Percentiles rank a stretch among this genome's conserved stretches.
Conservation (phyloP, 2,797 vertebrate genomes). For the Myotis myotis region DNA sequence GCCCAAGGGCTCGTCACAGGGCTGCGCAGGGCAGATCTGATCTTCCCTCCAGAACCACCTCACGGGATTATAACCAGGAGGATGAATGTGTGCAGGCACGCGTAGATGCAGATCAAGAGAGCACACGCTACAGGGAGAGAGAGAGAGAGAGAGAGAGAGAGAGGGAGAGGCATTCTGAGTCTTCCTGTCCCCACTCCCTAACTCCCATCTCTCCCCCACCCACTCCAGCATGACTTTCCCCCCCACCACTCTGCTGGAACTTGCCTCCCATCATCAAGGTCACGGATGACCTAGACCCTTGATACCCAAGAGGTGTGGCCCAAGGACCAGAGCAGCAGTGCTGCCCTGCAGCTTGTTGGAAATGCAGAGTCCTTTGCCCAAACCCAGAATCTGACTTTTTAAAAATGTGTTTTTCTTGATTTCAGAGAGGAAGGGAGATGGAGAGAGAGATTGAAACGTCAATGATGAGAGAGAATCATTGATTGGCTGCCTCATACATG, state of each 20-base stretch:
- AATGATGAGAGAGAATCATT: too few relatives aligned
- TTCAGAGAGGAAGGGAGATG: too few relatives aligned
- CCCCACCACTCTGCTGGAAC: neutral
- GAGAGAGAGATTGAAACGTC: too few relatives aligned
- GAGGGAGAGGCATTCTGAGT: neutral
- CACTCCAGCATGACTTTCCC: neutral
- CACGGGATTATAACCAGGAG: neutral
- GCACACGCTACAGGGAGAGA: too few relatives aligned
- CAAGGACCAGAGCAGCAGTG: neutral
- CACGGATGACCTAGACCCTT: neutral
- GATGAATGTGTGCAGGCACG: neutral
- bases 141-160: neutral
- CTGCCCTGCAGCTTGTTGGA: neutral
- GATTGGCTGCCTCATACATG: too few relatives aligned
- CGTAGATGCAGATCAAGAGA: neutral
- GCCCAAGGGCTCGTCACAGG: neutral
- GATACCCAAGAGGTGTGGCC: neutral
- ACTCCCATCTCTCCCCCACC: neutral
- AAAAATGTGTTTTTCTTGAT: too few relatives aligned
- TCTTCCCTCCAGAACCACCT: neutral
- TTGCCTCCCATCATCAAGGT: neutral
- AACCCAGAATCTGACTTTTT: neutral
- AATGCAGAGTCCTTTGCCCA: neutral
- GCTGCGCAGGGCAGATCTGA: neutral
- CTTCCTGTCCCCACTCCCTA: neutral